These are phyloP conservation scores for Propithecus coquereli DNA, from an alignment of 2,113 vertebrate genomes.

Conservation along the genomic window DNA sequence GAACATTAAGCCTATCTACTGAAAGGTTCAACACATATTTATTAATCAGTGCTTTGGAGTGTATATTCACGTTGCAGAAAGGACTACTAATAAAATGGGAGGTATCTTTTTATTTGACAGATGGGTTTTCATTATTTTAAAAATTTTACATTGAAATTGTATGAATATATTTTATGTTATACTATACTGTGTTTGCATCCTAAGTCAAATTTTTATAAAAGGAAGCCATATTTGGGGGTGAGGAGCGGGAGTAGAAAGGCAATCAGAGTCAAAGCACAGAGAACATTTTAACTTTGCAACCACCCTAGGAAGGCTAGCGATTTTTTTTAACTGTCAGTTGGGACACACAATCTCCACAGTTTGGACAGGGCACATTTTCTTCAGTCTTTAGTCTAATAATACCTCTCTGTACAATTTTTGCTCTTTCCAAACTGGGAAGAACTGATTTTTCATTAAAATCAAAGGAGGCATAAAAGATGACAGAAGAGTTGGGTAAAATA, in stretches of 20 bases:
- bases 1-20: neutral
- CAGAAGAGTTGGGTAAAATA: neutral
- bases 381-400: neutral
- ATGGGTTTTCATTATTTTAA: neutral
- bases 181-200: neutral
- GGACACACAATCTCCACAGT: neutral
- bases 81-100: neutral
- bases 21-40: neutral
- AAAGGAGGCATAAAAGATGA: neutral
- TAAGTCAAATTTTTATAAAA: neutral
- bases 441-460: neutral
- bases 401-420: neutral
- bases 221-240: neutral
- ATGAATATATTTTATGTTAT: neutral
- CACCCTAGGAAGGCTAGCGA: neutral
- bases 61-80: neutral
- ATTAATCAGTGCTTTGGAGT: neutral
- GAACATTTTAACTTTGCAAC: neutral
- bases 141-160: neutral
- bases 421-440: neutral
- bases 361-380: neutral
- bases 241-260: neutral
- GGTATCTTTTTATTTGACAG: neutral
- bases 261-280: neutral
- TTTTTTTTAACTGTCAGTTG: neutral